These are phyloP conservation scores for Dysidea cf. avara DNA, from an alignment of 37 sponge, comb jelly and placozoan species.

Conservation along the genomic window DNA sequence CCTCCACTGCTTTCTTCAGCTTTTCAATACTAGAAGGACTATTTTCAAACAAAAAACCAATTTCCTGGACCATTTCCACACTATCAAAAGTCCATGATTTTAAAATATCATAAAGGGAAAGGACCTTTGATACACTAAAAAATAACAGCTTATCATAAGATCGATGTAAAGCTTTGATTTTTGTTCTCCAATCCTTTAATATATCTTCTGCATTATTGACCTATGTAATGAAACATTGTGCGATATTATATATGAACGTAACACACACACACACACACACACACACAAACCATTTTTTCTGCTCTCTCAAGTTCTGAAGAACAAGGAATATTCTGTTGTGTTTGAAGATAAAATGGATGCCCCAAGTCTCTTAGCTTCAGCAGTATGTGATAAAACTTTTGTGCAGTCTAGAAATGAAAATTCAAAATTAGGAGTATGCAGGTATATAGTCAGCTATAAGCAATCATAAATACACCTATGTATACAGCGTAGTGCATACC, in stretches of 20 bases:
- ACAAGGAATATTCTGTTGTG: too few species aligned
- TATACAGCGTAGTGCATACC: too few species aligned
- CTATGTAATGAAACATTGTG: too few species aligned
- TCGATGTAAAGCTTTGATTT: constrained; percentile 27
- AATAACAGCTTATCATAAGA: constrained; percentile 66
- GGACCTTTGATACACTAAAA: constrained; percentile 60
- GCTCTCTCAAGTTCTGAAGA: too few species aligned
- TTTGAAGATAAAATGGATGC: constrained; percentile 26
- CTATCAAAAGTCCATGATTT: neutral
- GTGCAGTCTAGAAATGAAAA: constrained; percentile 54
- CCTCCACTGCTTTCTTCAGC: constrained; percentile 32
- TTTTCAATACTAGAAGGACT: constrained; percentile 9
- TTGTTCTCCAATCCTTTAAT: constrained; percentile 28
- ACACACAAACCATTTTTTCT: too few species aligned
- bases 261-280: too few species aligned
- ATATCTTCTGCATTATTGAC: constrained; percentile 20
- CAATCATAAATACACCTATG: too few species aligned
- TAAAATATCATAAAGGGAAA: constrained; percentile 38
- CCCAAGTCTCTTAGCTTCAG: constrained; percentile 56
- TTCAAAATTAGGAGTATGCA: too few species aligned
- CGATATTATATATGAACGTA: too few species aligned
- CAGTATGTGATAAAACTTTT: constrained; percentile 37
- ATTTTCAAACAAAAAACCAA: constrained; percentile 66
- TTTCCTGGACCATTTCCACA: constrained; percentile 40
- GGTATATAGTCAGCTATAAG: too few species aligned